A percentile compares a stretch with the other conserved stretches of the same genome.
Evolutionary conservation across 2,797 vertebrate species (phyloP).

Genomic region (Ambastaia sidthimunki): DNA sequence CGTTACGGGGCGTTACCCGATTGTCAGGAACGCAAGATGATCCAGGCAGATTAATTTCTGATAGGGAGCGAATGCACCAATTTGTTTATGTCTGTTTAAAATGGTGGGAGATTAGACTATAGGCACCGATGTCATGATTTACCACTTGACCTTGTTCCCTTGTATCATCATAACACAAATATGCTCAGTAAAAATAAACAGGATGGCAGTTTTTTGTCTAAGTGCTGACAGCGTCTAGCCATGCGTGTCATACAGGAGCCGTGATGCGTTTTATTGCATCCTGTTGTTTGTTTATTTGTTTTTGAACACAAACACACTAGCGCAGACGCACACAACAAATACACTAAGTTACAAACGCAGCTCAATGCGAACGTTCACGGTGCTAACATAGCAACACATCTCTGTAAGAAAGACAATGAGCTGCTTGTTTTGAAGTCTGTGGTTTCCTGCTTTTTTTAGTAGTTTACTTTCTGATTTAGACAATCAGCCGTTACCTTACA

Average conservation of each 20-base stretch:
- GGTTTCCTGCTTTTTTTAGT: constrained; percentile 20
- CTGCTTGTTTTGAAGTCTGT: constrained; percentile 29
- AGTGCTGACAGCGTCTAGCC: constrained; percentile 44
- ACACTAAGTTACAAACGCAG: not conserved
- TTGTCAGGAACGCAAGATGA: constrained; percentile 9
- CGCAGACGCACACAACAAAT: constrained; percentile 3
- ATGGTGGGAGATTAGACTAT: not conserved
- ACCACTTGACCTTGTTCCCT: constrained; percentile 27
- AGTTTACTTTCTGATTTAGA: constrained; percentile 27
- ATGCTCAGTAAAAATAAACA: constrained; percentile 26
- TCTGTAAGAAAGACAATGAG: constrained; percentile 14
- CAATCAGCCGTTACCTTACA: not conserved
- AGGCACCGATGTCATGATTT: constrained; percentile 10
- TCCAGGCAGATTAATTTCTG: constrained; percentile 23
- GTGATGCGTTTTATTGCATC: constrained; percentile 18
- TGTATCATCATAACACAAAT: constrained; percentile 26
- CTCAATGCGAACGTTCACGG: not conserved
- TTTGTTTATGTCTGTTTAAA: constrained; percentile 9
- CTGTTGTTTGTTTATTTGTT: constrained; percentile 40
- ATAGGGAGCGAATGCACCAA: constrained; percentile 1
- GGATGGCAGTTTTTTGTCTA: constrained; percentile 32
- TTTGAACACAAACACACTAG: constrained; percentile 12
- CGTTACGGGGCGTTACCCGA: constrained; percentile 9
- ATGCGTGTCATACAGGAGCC: constrained; percentile 31
- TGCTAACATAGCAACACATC: not conserved